Percentiles rank a stretch among this genome's conserved stretches.
Conservation (phyloP, 2,888 invertebrate species). For the Eilema griseolum region DNA sequence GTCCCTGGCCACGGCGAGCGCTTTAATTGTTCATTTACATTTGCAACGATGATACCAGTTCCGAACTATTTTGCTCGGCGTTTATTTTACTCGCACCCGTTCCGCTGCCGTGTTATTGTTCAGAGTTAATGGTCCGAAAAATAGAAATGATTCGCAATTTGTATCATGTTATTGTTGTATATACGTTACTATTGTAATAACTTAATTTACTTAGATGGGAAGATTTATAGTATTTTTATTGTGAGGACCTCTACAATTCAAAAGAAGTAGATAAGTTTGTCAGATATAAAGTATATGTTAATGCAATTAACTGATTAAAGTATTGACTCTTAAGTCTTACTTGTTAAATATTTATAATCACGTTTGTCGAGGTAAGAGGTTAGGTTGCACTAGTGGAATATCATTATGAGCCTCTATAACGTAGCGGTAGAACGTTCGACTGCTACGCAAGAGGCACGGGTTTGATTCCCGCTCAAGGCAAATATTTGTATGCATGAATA, state of each 20-base stretch:
- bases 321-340: neutral
- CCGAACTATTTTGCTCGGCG: constrained; percentile 82
- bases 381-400: no score
- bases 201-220: constrained; percentile 51
- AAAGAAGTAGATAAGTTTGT: neutral
- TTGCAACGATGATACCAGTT: constrained; percentile 86
- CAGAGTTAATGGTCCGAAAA: constrained; percentile 85
- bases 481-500: no score
- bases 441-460: no score
- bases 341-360: neutral
- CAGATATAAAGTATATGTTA: neutral
- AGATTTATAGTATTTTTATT: constrained; percentile 22
- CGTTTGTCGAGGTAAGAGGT: neutral
- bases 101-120: constrained; percentile 80
- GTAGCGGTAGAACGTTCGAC: no score
- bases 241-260: constrained; percentile 1
- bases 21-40: constrained; percentile 87
- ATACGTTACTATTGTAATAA: constrained; percentile 61
- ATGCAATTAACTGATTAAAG: neutral
- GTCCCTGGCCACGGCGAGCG: constrained; percentile 83
- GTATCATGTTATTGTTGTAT: constrained; percentile 73
- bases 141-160: constrained; percentile 83
- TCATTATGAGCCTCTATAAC: no score
- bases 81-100: constrained; percentile 81
- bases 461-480: no score